Percentiles rank a stretch among this genome's conserved stretches.
Conservation (phyloP, 2,797 vertebrate species). For the Phalanger gymnotis region DNA sequence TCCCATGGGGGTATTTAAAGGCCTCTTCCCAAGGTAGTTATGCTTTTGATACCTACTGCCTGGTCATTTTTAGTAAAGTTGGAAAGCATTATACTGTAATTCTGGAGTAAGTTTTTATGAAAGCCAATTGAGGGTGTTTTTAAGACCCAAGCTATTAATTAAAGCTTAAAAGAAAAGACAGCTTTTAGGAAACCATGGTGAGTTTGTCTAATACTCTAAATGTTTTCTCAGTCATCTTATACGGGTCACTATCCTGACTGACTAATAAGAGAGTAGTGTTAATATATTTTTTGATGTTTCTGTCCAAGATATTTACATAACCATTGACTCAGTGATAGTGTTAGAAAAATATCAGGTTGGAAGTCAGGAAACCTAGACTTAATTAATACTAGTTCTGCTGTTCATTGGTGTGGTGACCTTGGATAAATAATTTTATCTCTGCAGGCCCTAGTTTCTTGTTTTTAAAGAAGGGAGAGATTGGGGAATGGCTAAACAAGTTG, state of each 20-base stretch:
- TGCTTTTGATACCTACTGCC: not conserved
- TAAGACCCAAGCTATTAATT: not conserved
- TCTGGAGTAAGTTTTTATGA: not conserved
- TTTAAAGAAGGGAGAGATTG: conserved; percentile 7
- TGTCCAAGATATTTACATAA: not conserved
- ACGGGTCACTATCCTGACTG: not conserved
- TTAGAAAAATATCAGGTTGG: not conserved
- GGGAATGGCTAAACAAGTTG: too few species aligned
- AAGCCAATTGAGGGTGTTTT: not conserved
- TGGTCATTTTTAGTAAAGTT: not conserved
- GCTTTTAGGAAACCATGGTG: not conserved
- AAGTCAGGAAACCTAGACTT: not conserved
- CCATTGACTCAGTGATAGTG: not conserved
- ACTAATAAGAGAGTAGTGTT: not conserved
- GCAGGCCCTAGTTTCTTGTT: not conserved
- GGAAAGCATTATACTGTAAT: not conserved
- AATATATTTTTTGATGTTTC: not conserved
- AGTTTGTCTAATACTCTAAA: not conserved
- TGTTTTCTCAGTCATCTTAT: not conserved
- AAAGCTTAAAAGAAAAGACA: not conserved
- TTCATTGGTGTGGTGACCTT: not conserved
- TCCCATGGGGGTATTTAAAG: not conserved
- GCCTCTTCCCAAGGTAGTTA: not conserved
- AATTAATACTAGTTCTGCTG: not conserved
- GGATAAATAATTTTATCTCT: not conserved